A percentile compares a stretch with the other conserved stretches of the same genome.
phyloP scores from a whole-genome alignment of 1,140 invertebrate species.

The Thereuonema tuberculata region DNA sequence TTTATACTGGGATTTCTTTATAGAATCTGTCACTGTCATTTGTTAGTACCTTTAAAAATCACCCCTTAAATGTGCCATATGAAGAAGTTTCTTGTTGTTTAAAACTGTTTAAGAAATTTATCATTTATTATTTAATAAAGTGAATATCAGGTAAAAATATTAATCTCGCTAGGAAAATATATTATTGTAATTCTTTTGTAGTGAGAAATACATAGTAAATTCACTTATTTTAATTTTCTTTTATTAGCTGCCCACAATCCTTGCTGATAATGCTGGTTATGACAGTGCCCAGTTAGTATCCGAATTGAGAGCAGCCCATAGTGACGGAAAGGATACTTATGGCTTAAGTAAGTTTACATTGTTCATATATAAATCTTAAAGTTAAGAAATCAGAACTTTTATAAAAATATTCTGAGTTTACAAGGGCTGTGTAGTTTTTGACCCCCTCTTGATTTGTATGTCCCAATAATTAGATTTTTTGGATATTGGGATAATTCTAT shows the following conservation, averaged over 20 bases:
- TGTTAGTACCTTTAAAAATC: too few species aligned
- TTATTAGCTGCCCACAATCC: conserved; percentile 72
- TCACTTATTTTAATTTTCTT: conserved; percentile 8
- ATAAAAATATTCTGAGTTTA: neutral
- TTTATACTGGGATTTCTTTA: too few species aligned
- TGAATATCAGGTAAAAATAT: too few species aligned
- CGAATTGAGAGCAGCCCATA: conserved; percentile 77
- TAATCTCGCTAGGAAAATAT: too few species aligned
- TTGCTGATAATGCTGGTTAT: conserved; percentile 97
- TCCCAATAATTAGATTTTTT: neutral
- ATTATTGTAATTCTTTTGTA: too few species aligned
- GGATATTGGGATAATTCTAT: conserved; percentile 1
- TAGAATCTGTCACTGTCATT: too few species aligned
- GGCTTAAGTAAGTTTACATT: conserved; percentile 57
- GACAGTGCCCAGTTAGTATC: conserved; percentile 91
- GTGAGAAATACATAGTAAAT: neutral
- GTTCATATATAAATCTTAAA: too few species aligned
- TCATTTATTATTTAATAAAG: too few species aligned
- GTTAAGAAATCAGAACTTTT: neutral
- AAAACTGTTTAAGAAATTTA: too few species aligned
- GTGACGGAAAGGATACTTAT: conserved; percentile 53
- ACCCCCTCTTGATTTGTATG: neutral
- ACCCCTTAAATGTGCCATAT: too few species aligned
- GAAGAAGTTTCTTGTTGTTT: too few species aligned
- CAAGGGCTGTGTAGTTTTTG: conserved; percentile 3